Base-by-base conservation (phyloP, 2,113 vertebrate genomes). In the Pantherophis guttatus region DNA sequence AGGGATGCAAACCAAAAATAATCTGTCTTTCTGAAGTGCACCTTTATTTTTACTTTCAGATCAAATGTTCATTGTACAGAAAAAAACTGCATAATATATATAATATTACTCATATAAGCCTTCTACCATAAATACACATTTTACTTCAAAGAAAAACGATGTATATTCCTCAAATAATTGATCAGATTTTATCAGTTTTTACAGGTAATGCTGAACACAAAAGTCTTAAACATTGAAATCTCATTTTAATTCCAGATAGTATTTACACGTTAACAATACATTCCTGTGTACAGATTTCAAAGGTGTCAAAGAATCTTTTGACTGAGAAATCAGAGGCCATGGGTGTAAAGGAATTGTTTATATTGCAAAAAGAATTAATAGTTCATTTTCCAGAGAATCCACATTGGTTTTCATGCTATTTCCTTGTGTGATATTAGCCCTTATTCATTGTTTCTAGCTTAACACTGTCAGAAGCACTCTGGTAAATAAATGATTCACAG, bases 331-430 rank as follows among this genome's bases (percentile, higher is more conserved):
- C 24, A 89, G 87, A 89, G 52, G 62, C 75, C 90, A 54, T 57
- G 86, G 57, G 33, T 94, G 10, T 1, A 3, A 23, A 3, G 88
- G 92, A 21, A 2, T 92, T 4, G 62, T n/a, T 89, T 59, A 54
- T 92, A 89, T 55, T 75, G 52, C 53, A 70, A 89, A 57, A 8
- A 55, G 52, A 81, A 55, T 88, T 70, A 88, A 81, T 54, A 48
- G 15, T 92, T 89, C 53, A 90, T 93, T 93, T 93, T 52, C 33
- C 19, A 85, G 17, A 90, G 65, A 21, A 15, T 92, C 19, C 8
- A 29, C 23, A 62, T 6, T 94, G 53, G 55, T 93, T 89, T 88
- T 93, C 90, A 90, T 94, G 0, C 17, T 89, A 58, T 17, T 55
- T 94, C 29, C 88, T 62, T 85, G 52, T 53, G 1, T 13, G 23